These are phyloP conservation scores for Amiota minor DNA, from an alignment of 2,888 invertebrate genomes.

Conservation along the genomic window DNA sequence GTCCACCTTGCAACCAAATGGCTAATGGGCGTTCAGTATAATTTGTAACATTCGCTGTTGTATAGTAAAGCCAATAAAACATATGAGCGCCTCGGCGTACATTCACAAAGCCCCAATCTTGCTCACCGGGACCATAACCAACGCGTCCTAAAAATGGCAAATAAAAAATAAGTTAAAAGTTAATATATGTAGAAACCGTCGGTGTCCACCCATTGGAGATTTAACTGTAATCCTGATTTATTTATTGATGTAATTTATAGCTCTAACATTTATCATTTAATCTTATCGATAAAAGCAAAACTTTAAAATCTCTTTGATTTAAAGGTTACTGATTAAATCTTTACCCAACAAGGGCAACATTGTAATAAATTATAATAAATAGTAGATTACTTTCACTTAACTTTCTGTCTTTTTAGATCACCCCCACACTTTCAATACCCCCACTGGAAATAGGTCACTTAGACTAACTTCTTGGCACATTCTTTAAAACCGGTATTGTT, in stretches of 20 bases:
- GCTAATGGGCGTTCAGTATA: constrained; percentile 82
- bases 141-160: constrained; percentile 50
- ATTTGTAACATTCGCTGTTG: constrained; percentile 77
- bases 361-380: not conserved
- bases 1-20: constrained; percentile 94
- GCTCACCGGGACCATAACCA: constrained; percentile 78
- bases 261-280: no score
- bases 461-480: not conserved
- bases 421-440: not conserved
- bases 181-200: no score
- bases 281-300: no score
- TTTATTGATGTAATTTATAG: no score
- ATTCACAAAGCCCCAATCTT: constrained; percentile 83
- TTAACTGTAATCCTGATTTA: no score
- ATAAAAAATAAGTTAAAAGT: no score
- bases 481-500: constrained; percentile 5
- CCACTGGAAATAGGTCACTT: constrained; percentile 12
- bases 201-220: no score
- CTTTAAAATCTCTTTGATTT: no score
- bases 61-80: constrained; percentile 92
- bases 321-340: no score
- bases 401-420: not conserved
- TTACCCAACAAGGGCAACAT: no score
- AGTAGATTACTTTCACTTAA: constrained; percentile 12
- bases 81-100: constrained; percentile 84